Evolutionary conservation across 2,113 vertebrate genomes (phyloP).

Genomic region (Neopipo cinnamomea): DNA sequence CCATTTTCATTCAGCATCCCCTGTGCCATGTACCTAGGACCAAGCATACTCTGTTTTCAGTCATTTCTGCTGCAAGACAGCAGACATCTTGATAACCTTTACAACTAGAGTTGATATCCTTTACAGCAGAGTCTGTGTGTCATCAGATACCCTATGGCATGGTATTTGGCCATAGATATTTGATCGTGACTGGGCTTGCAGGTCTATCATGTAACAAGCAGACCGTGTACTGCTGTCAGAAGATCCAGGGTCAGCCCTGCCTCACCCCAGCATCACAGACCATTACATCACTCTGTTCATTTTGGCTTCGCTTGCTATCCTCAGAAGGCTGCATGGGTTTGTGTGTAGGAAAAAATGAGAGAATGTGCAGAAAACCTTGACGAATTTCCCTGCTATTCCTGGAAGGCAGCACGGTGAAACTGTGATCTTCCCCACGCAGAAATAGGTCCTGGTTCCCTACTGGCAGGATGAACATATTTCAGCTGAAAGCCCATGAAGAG

Average conservation of each 20-base stretch:
- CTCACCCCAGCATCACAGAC: neutral
- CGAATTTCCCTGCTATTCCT: constrained; percentile 60
- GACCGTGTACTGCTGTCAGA: rapidly evolving
- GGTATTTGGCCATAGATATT: neutral
- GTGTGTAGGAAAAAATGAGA: constrained; percentile 17
- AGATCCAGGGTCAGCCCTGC: neutral
- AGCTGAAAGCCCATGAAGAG: constrained; percentile 26
- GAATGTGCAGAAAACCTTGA: constrained; percentile 43
- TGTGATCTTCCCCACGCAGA: constrained; percentile 23
- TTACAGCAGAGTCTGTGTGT: neutral
- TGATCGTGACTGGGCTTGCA: neutral
- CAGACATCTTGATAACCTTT: neutral
- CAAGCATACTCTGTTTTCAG: neutral
- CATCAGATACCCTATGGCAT: neutral
- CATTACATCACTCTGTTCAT: neutral
- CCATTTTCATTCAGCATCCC: rapidly evolving
- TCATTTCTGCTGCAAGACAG: neutral
- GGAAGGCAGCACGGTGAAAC: constrained; percentile 40
- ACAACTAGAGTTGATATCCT: neutral
- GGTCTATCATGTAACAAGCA: neutral
- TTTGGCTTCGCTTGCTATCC: neutral
- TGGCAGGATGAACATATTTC: constrained; percentile 6
- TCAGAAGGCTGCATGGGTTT: neutral
- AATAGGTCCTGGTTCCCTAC: constrained; percentile 16
- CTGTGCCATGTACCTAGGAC: neutral